Evolutionary conservation across 2,797 vertebrate species (phyloP).

Genomic region (Gymnocypris eckloni): DNA sequence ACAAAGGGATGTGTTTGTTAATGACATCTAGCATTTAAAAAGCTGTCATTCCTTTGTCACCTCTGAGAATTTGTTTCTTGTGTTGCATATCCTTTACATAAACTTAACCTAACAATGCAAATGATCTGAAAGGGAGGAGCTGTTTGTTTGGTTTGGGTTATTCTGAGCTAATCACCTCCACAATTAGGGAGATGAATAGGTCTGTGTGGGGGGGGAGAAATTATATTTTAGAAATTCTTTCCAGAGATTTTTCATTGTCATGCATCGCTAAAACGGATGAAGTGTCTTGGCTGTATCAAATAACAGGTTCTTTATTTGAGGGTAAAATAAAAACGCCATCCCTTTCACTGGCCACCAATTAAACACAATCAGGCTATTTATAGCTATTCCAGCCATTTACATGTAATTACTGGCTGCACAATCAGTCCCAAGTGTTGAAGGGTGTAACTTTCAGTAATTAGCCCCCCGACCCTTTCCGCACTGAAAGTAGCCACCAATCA

Average conservation of each 20-base stretch:
- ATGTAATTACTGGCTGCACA: constrained; percentile 56
- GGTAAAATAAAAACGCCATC: constrained; percentile 30
- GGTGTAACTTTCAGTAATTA: constrained; percentile 52
- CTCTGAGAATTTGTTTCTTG: constrained; percentile 54
- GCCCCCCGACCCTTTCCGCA: constrained; percentile 21
- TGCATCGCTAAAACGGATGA: background rate
- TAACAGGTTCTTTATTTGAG: constrained; percentile 23
- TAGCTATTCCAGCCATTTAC: constrained; percentile 49
- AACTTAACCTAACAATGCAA: constrained; percentile 60
- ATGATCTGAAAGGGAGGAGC: constrained; percentile 39
- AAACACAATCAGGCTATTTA: constrained; percentile 60
- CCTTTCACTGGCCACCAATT: constrained; percentile 48
- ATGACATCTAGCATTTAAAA: constrained; percentile 64
- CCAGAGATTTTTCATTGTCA: background rate
- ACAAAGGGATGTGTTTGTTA: constrained; percentile 64
- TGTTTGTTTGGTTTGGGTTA: constrained; percentile 35
- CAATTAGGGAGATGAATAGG: background rate
- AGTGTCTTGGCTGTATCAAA: constrained; percentile 26
- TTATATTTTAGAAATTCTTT: constrained; percentile 5
- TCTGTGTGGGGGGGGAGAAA: background rate
- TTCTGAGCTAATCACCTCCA: constrained; percentile 26
- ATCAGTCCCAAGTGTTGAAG: constrained; percentile 55
- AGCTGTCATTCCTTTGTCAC: constrained; percentile 61
- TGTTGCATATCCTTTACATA: constrained; percentile 56
- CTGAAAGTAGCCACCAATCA: constrained; percentile 12